Percentiles rank a stretch among this genome's conserved stretches.
Conservation (phyloP, 2,888 invertebrate species). For the Leptinotarsa peninsularis region DNA sequence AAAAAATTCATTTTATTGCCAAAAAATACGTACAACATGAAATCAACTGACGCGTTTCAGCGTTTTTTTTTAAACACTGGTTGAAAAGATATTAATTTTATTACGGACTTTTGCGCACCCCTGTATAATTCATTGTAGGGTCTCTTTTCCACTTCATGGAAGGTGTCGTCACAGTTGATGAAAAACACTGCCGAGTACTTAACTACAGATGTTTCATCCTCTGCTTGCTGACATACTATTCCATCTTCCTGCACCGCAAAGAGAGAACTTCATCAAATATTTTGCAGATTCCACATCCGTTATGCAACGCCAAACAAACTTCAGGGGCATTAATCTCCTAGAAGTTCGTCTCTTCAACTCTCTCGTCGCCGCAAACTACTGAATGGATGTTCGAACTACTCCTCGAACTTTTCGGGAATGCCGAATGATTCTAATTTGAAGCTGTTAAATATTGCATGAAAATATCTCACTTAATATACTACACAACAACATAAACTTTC, state of each 20-base stretch:
- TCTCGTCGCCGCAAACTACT: not conserved
- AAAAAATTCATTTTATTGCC: no score
- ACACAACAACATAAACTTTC: conserved; percentile 8
- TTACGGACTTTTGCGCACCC: no score
- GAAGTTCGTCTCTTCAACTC: not conserved
- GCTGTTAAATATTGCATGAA: conserved; percentile 16
- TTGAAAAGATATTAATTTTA: no score
- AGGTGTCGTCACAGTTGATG: no score
- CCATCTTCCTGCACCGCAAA: not conserved
- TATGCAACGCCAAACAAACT: not conserved
- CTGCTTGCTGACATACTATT: no score
- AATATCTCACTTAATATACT: conserved; percentile 18
- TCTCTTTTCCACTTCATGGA: no score
- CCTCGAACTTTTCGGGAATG: not conserved
- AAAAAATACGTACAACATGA: no score
- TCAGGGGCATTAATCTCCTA: not conserved
- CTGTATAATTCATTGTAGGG: no score
- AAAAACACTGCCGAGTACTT: no score
- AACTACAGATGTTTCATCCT: no score
- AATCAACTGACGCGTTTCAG: no score
- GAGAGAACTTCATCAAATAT: not conserved
- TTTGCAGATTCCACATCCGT: not conserved
- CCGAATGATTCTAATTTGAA: not conserved
- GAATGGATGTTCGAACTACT: not conserved
- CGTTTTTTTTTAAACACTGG: no score